phyloP scores from a whole-genome alignment of 1,140 invertebrate genomes.

The Drosophila melanica region DNA sequence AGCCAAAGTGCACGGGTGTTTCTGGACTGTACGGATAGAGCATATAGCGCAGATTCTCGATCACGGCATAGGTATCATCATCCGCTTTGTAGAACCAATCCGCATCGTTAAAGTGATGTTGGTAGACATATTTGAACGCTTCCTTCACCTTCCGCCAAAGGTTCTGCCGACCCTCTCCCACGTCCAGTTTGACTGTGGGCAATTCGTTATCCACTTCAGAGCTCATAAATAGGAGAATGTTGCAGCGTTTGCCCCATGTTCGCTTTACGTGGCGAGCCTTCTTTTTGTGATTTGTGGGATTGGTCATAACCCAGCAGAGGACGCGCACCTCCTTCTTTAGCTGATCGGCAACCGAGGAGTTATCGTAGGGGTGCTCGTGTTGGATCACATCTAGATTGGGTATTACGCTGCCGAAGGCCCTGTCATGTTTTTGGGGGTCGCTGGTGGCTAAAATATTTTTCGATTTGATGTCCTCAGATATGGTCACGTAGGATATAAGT shows the following conservation, averaged over 20 bases:
- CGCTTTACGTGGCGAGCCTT: conserved; percentile 96
- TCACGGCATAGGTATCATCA: conserved; percentile 96
- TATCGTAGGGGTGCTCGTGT: conserved; percentile 77
- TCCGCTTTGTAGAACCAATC: conserved; percentile 98
- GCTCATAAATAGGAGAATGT: conserved; percentile 95
- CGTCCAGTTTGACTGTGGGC: conserved; percentile 88
- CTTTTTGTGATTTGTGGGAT: conserved; percentile 93
- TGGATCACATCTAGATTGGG: conserved; percentile 84
- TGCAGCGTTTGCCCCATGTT: conserved; percentile 98
- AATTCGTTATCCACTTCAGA: conserved; percentile 88
- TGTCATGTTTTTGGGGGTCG: neutral
- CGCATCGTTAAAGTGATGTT: conserved; percentile 91
- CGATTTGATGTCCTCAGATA: conserved; percentile 6
- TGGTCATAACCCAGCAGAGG: conserved; percentile 98
- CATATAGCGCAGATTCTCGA: conserved; percentile 96
- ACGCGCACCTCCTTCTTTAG: conserved; percentile 91
- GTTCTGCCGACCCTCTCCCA: conserved; percentile 94
- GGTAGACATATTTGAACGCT: conserved; percentile 94
- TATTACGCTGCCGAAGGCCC: neutral
- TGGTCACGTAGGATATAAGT: conserved; percentile 7
- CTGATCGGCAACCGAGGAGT: conserved; percentile 48
- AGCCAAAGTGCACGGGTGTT: conserved; percentile 94
- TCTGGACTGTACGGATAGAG: conserved; percentile 88
- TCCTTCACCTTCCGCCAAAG: conserved; percentile 98
- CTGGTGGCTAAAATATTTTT: neutral